Evolutionary conservation across 2,113 vertebrate genomes (phyloP).

Genomic region (Pomatorhinus ruficollis): DNA sequence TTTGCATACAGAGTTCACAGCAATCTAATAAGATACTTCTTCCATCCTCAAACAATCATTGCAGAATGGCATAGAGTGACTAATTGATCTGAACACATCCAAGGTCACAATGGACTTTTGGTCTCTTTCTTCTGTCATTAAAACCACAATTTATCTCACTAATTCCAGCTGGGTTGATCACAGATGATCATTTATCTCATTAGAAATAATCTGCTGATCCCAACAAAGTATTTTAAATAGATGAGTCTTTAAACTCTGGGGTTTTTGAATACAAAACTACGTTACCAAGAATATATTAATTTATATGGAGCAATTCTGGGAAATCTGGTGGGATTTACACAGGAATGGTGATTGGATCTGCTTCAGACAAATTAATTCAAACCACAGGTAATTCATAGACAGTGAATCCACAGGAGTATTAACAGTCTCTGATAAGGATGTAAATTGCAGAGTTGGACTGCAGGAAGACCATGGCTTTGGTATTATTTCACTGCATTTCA

Average conservation of each 20-base stretch:
- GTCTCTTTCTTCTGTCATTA: not conserved
- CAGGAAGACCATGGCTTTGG: not conserved
- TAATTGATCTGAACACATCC: not conserved
- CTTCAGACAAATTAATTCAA: conserved; percentile 55
- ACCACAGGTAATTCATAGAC: conserved; percentile 29
- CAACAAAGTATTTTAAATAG: not conserved
- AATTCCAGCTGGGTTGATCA: not conserved
- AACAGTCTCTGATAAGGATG: conserved; percentile 19
- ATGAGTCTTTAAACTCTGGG: not conserved
- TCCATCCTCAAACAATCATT: not conserved
- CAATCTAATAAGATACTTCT: not conserved
- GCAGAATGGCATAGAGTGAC: not conserved
- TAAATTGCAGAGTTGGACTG: not conserved
- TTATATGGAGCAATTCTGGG: conserved; percentile 27
- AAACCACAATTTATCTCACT: not conserved
- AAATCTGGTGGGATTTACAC: conserved; percentile 22
- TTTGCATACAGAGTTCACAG: not conserved
- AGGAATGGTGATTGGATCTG: not conserved
- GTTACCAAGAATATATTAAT: conserved; percentile 33
- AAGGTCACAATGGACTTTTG: not conserved
- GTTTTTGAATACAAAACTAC: not conserved
- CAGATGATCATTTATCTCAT: not conserved
- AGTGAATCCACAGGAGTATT: conserved; percentile 35
- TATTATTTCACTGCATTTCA: not conserved
- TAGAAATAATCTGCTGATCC: conserved; percentile 26